phyloP scores from a whole-genome alignment of 2,113 vertebrate species.

The rabbit (Oryctolagus cuniculus) region mOryCun1.1 NC_091435.1:105648501-105649000 shows the following conservation, averaged over 20 bases:
- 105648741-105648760: not conserved
- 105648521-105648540: not conserved
- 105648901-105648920: not conserved
- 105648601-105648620: not conserved
- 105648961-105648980: not conserved
- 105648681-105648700: not conserved
- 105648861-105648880: too few relatives aligned
- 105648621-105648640: not conserved
- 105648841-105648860: too few relatives aligned
- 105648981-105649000: not conserved
- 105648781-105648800: too few relatives aligned
- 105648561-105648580: not conserved
- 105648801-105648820: too few relatives aligned
- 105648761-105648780: not conserved
- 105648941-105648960: not conserved
- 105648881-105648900: not conserved
- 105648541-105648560: not conserved
- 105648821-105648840: too few relatives aligned
- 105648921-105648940: not conserved
- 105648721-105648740: not conserved
- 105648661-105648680: not conserved
- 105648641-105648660: constrained; percentile 3
- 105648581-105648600: not conserved
- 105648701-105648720: not conserved
- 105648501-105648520: not conserved